Evolutionary conservation across 1,140 invertebrate genomes (phyloP).

Genomic region (Bathynomus jamesi): DNA sequence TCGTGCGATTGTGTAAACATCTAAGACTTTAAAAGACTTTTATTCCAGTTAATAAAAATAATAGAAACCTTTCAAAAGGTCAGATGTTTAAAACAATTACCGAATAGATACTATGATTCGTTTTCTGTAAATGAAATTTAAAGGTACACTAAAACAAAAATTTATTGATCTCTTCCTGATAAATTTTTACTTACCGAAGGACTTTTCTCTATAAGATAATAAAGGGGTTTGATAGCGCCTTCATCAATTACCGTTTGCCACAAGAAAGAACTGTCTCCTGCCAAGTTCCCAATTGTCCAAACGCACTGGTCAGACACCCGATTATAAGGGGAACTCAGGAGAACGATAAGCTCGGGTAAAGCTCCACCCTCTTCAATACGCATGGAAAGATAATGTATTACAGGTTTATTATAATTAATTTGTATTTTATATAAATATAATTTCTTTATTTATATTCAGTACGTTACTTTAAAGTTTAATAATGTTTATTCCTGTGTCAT

Average conservation of each 20-base stretch:
- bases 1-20: too few relatives aligned
- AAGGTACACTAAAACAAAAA: too few relatives aligned
- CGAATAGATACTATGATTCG: too few relatives aligned
- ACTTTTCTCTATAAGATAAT: background rate
- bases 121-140: too few relatives aligned
- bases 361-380: background rate
- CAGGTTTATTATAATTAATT: too few relatives aligned
- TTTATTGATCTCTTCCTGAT: too few relatives aligned
- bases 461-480: background rate
- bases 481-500: too few relatives aligned
- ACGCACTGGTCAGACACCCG: background rate
- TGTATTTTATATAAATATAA: background rate
- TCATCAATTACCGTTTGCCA: background rate
- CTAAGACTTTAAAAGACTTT: too few relatives aligned
- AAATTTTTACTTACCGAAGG: background rate
- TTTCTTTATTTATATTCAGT: background rate
- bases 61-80: too few relatives aligned
- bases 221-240: background rate
- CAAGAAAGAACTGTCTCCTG: slow-evolving; percentile 6
- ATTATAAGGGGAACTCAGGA: slow-evolving; percentile 1
- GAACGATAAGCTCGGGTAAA: slow-evolving; percentile 12
- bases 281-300: slow-evolving; percentile 6
- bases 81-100: too few relatives aligned
- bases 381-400: background rate
- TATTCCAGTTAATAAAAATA: too few relatives aligned